A percentile compares a stretch with the other conserved stretches of the same genome.
These are phyloP conservation scores for Lacerta agilis DNA, from an alignment of 2,797 vertebrate species.

Conservation along the genomic window DNA sequence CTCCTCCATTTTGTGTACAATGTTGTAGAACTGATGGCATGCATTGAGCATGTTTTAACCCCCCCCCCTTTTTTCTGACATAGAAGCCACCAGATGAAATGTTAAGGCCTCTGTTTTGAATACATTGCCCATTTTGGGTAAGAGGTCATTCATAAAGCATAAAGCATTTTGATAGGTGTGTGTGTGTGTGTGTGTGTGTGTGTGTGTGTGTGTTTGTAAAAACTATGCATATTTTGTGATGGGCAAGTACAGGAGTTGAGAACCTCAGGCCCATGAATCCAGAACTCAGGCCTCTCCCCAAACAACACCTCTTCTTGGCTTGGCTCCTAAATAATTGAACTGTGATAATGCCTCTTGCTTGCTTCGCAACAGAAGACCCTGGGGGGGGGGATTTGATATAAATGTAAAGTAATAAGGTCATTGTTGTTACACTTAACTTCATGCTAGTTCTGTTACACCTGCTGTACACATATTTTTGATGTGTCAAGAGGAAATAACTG, in stretches of 20 bases:
- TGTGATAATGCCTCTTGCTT: no score
- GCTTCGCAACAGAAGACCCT: no score
- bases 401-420: background rate
- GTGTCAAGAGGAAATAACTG: background rate
- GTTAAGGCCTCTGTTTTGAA: background rate
- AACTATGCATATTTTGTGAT: background rate
- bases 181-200: no score
- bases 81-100: background rate
- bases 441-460: background rate
- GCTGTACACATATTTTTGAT: no score
- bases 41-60: background rate
- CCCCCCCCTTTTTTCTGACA: no score
- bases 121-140: background rate
- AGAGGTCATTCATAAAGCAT: background rate
- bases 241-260: no score
- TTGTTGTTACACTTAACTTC: background rate
- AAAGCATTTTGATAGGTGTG: no score
- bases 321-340: no score
- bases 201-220: no score
- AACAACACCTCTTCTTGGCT: no score
- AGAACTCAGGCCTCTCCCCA: no score
- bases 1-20: background rate
- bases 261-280: no score
- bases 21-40: background rate
- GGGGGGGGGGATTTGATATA: background rate